These are phyloP conservation scores for Idris sp. DNA, from an alignment of 1,140 invertebrate genomes.

Conservation along the genomic window DNA sequence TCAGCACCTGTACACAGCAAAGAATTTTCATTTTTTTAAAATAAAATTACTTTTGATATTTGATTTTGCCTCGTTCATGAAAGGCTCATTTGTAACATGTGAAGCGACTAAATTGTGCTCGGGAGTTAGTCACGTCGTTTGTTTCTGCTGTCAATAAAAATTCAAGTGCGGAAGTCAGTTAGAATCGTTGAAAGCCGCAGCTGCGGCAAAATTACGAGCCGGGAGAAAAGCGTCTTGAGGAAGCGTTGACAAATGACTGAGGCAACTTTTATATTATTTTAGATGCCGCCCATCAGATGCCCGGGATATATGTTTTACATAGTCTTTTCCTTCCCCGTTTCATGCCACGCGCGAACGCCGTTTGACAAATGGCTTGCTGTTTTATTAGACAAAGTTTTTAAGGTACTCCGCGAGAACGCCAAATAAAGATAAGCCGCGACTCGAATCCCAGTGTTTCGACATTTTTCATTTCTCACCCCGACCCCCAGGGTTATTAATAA, in stretches of 20 bases:
- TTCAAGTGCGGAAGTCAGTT: constrained; percentile 53
- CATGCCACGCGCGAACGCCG: constrained; percentile 49
- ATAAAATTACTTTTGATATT: no score
- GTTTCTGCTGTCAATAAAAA: constrained; percentile 52
- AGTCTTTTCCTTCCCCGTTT: constrained; percentile 67
- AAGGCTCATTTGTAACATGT: constrained; percentile 7
- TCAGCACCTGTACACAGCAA: constrained; percentile 66
- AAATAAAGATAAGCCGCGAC: constrained; percentile 74
- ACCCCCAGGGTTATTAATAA: constrained; percentile 56
- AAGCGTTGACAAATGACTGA: constrained; percentile 78
- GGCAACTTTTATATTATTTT: constrained; percentile 79
- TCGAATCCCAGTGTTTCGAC: constrained; percentile 56
- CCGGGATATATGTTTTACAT: constrained; percentile 76
- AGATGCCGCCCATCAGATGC: constrained; percentile 74
- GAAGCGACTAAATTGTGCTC: constrained; percentile 21
- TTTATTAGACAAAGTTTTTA: constrained; percentile 76
- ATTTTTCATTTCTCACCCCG: constrained; percentile 56
- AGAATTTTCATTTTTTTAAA: no score
- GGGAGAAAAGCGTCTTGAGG: constrained; percentile 58
- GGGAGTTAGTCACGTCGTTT: constrained; percentile 45
- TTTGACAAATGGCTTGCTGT: constrained; percentile 75
- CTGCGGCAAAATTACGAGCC: constrained; percentile 66
- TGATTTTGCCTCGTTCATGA: no score
- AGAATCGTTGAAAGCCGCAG: constrained; percentile 65
- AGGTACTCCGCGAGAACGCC: constrained; percentile 61